Evolutionary conservation across 2,888 invertebrate species (phyloP), one percentile per base, ranked within the genome.

Genomic region (Eucriotettix oculatus): DNA sequence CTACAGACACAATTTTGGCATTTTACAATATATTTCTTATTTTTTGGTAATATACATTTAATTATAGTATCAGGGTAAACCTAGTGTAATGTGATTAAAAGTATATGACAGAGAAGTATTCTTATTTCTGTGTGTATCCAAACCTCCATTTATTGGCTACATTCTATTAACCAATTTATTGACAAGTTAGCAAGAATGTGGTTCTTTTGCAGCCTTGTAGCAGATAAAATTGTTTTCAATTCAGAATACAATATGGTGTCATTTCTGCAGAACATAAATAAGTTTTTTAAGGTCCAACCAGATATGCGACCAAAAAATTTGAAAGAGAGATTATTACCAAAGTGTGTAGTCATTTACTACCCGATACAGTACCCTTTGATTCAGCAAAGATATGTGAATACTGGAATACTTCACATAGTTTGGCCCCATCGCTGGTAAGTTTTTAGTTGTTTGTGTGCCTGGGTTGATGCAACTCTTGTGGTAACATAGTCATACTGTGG

Each of bases 361-460:
- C 84, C 84, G 1, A 71, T 85, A 5, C 71, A 75, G 64, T 77
- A 78, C 65, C 74, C 75, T 48, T 1, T 7, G 7, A 29, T 29
- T 29, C 29, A 29, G 29, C 29, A 29, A 29, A 29, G 29, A 29
- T 29, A 29, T 29, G 29, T 29, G 29, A 29, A 29, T 29, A 29
- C 29, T 29, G 57, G 57, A 59, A 62, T 55, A 56, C 43, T 58
- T 29, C 81, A 81, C 67, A 78, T 87, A 60, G 78, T 86, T 10
- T 87, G 87, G 87, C 83, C 86, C 0, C 87, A 87, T 72, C 75
- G 87, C 67, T 87, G 87, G 78, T 77, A 68, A 68, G 68, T 64
- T 43, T n/a, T 56, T 5, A 54, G 2, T 55, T 48, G n/a, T n/a
- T 16, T 48, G 2, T 29, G 10, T 16, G 42, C 48, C 5, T 58